Evolutionary conservation across 1,140 invertebrate species (phyloP).

Genomic region (Agrypnia vestita): DNA sequence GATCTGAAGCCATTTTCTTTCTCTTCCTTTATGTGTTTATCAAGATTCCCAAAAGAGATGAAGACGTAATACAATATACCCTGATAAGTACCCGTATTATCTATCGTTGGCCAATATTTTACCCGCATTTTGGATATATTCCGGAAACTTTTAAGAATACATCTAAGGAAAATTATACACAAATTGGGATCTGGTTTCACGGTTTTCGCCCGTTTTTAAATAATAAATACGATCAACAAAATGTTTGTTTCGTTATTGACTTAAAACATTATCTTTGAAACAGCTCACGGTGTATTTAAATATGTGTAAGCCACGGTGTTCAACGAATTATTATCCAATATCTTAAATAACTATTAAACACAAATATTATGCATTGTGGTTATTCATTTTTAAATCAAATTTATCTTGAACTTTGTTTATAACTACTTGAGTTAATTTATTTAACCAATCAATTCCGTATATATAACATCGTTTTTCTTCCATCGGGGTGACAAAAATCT

Average conservation of each 20-base stretch:
- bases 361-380: too few species aligned
- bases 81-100: constrained; percentile 45
- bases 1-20: constrained; percentile 60
- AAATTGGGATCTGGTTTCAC: constrained; percentile 8
- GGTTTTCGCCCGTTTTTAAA: not conserved
- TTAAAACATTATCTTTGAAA: too few species aligned
- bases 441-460: too few species aligned
- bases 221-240: not conserved
- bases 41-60: constrained; percentile 58
- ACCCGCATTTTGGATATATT: constrained; percentile 9
- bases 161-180: not conserved
- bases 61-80: constrained; percentile 56
- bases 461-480: too few species aligned
- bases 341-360: too few species aligned
- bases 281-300: too few species aligned
- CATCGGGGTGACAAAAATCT: too few species aligned
- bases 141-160: constrained; percentile 2
- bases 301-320: too few species aligned
- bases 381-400: too few species aligned
- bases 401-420: too few species aligned
- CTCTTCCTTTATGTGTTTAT: constrained; percentile 60
- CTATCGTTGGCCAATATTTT: constrained; percentile 43
- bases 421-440: too few species aligned
- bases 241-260: not conserved
- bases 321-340: too few species aligned